Evolutionary conservation across 1,140 invertebrate genomes (phyloP), one percentile per base, ranked within the genome.

Genomic region (Drosophila ercepeae): DNA sequence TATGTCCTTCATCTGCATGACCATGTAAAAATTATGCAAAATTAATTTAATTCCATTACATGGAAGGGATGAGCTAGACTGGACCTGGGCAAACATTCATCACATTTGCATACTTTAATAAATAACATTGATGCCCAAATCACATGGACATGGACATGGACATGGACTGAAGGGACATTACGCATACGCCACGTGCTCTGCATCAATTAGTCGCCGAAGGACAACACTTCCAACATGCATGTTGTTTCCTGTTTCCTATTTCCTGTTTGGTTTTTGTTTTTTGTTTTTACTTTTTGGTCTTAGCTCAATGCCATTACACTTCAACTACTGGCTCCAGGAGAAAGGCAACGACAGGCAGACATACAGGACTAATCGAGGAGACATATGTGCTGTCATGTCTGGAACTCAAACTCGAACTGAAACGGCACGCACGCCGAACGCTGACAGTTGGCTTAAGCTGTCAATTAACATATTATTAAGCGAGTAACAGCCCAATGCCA

Each of bases 391-490:
- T 70, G 65, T 70, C 65, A 70, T 51, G 68, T 70, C 54, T 42
- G 39, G 2, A 42, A 18, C 39, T 42, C 14, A 42, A 42, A 42
- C 39, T 70, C 11, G 55, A 71, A 51, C 44, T 46, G 53, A n/a
- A n/a, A n/a, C n/a, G n/a, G n/a, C n/a, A n/a, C 65, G 70, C 53
- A 23, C 65, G 59, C 25, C 53, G 25, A 51, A 14, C 41, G 67
- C 69, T 39, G 57, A 73, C 69, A 71, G 70, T 71, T 71, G 70
- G 70, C 70, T 50, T 55, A 72, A 73, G 57, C 70, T 72, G 70
- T 72, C 69, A 72, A 73, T 73, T 73, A 73, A 72, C 70, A 72
- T 73, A 73, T 73, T 73, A 73, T 73, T 73, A 73, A 54, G 70
- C 68, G 57, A 63, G 32, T 16, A 32, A 27, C 29, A 44, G 19